Evolutionary conservation across 2,888 invertebrate species (phyloP).

Genomic region (Amblyjoppa proteus): DNA sequence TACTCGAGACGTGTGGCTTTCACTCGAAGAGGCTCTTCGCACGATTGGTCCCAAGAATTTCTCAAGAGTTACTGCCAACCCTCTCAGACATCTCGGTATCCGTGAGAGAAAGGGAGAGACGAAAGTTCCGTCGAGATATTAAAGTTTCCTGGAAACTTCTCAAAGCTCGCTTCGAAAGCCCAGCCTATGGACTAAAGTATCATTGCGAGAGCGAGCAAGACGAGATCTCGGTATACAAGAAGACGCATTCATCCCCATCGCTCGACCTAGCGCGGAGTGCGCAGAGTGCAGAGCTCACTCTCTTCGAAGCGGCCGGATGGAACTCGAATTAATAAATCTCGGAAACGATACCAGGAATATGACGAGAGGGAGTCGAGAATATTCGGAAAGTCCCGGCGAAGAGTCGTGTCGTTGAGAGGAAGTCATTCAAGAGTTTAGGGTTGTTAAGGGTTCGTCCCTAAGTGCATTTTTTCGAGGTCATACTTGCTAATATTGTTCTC

Average conservation of each 20-base stretch:
- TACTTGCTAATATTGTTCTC: too few relatives aligned
- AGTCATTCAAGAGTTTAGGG: too few relatives aligned
- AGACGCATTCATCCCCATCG: conserved; percentile 8
- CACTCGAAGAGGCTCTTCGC: not conserved
- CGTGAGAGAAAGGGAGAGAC: not conserved
- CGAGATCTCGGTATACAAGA: not conserved
- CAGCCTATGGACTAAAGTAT: not conserved
- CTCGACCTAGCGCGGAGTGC: not conserved
- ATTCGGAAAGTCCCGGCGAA: too few relatives aligned
- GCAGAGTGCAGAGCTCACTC: not conserved
- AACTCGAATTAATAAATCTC: too few relatives aligned
- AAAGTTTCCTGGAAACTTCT: conserved; percentile 8
- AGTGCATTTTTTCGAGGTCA: too few relatives aligned
- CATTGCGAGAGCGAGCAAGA: not conserved
- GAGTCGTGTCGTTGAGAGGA: too few relatives aligned
- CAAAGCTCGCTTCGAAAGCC: not conserved
- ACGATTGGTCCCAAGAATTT: conserved; percentile 11
- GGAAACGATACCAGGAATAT: too few relatives aligned
- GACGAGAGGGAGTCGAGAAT: too few relatives aligned
- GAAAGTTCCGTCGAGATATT: not conserved
- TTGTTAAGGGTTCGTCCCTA: too few relatives aligned
- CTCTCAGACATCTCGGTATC: not conserved
- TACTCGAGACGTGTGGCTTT: not conserved
- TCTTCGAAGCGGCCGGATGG: too few relatives aligned
- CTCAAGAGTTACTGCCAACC: not conserved